These are phyloP conservation scores for Ectemnius cavifrons DNA, from an alignment of 2,888 invertebrate genomes.

Conservation along the genomic window DNA sequence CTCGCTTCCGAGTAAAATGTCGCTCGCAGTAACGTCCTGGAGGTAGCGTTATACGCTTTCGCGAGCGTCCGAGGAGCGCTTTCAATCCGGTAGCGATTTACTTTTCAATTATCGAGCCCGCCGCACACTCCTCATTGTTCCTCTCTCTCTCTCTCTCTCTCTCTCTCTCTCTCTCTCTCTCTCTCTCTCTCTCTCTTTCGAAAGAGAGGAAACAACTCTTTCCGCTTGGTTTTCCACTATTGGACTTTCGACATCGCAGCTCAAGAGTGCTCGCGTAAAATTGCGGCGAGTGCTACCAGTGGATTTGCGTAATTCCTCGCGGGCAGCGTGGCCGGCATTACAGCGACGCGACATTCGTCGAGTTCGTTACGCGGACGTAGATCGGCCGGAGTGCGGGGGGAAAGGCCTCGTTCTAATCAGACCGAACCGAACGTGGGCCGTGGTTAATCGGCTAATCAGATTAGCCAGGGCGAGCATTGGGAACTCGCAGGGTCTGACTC, in stretches of 20 bases:
- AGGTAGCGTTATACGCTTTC: no score
- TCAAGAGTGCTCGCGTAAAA: no score
- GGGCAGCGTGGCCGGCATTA: slow-evolving; percentile 18
- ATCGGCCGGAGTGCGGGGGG: slow-evolving; percentile 26
- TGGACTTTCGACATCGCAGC: no score
- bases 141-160: no score
- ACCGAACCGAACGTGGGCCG: slow-evolving; percentile 42
- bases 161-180: no score
- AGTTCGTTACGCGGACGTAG: slow-evolving; percentile 57
- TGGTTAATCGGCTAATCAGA: slow-evolving; percentile 59
- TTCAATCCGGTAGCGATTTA: slow-evolving; percentile 3
- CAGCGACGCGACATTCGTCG: slow-evolving; percentile 33
- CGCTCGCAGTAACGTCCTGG: slow-evolving; percentile 27
- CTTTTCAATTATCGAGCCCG: neutral
- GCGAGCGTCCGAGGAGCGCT: neutral
- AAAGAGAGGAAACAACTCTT: no score
- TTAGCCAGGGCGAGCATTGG: slow-evolving; percentile 49
- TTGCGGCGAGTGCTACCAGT: neutral
- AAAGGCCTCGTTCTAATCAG: slow-evolving; percentile 48
- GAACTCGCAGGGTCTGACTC: slow-evolving; percentile 37
- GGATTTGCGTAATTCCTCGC: slow-evolving; percentile 52
- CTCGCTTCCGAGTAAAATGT: slow-evolving; percentile 57
- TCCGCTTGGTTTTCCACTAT: no score
- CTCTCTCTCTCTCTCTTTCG: no score
- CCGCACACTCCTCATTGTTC: no score